Conservation (phyloP, 2,797 vertebrate species). For the Pseudochirops cupreus region DNA sequence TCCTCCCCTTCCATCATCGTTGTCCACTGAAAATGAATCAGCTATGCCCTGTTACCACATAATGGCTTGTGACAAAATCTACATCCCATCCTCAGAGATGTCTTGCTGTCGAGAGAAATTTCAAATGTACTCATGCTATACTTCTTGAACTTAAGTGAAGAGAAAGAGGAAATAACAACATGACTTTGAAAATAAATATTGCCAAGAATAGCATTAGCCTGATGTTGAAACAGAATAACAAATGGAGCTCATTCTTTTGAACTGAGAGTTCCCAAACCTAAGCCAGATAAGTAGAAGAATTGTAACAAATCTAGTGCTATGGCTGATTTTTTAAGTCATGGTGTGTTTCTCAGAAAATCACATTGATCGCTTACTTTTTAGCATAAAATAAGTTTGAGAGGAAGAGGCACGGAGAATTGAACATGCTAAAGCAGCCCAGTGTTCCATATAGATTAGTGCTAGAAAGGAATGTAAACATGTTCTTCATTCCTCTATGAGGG, state of each 20-base stretch:
- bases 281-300: neutral
- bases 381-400: neutral
- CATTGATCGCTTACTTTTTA: neutral
- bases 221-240: neutral
- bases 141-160: neutral
- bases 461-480: neutral
- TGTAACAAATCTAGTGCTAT: neutral
- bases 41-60: constrained; percentile 22
- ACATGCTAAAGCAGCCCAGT: neutral
- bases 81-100: neutral
- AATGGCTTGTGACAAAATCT: constrained; percentile 26
- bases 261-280: neutral
- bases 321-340: neutral
- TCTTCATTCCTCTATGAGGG: neutral
- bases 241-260: neutral
- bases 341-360: neutral
- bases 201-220: neutral
- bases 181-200: constrained; percentile 34
- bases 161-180: constrained; percentile 4
- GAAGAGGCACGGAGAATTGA: neutral
- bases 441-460: neutral
- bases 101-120: neutral
- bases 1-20: neutral
- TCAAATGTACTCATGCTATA: neutral
- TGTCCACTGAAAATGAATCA: constrained; percentile 44